These are phyloP conservation scores for Leptopilina syphax DNA, from an alignment of 2,888 invertebrate species.

Conservation along the genomic window DNA sequence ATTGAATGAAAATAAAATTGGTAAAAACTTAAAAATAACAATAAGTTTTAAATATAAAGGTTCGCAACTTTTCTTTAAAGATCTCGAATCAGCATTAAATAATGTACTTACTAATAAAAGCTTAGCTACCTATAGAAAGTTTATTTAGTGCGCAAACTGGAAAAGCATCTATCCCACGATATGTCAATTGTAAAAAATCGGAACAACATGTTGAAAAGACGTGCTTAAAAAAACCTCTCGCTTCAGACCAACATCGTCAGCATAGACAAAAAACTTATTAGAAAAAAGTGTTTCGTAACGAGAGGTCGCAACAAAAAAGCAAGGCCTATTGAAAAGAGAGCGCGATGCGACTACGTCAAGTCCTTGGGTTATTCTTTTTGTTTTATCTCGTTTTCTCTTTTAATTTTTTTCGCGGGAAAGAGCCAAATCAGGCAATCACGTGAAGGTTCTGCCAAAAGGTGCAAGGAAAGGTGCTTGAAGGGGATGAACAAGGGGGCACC, in stretches of 20 bases:
- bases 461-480: slow-evolving; percentile 36
- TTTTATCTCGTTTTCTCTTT: slow-evolving; percentile 40
- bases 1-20: too few relatives aligned
- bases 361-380: slow-evolving; percentile 39
- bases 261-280: slow-evolving; percentile 3
- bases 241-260: slow-evolving; percentile 28
- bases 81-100: too few relatives aligned
- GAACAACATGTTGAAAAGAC: slow-evolving; percentile 25
- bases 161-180: slow-evolving; percentile 23
- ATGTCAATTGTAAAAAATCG: not conserved
- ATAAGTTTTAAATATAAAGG: too few relatives aligned
- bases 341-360: slow-evolving; percentile 35
- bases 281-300: slow-evolving; percentile 40
- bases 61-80: too few relatives aligned
- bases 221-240: slow-evolving; percentile 28
- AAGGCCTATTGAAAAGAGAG: slow-evolving; percentile 39
- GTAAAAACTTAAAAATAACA: too few relatives aligned
- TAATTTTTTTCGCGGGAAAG: slow-evolving; percentile 39
- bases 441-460: slow-evolving; percentile 31
- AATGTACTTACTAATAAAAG: too few relatives aligned
- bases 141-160: too few relatives aligned
- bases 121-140: too few relatives aligned
- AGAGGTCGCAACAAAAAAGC: slow-evolving; percentile 38
- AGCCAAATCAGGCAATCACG: slow-evolving; percentile 25
- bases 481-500: slow-evolving; percentile 11